Evolutionary conservation across 2,797 vertebrate species (phyloP).

Genomic region (Schizothorax lantsangensis): DNA sequence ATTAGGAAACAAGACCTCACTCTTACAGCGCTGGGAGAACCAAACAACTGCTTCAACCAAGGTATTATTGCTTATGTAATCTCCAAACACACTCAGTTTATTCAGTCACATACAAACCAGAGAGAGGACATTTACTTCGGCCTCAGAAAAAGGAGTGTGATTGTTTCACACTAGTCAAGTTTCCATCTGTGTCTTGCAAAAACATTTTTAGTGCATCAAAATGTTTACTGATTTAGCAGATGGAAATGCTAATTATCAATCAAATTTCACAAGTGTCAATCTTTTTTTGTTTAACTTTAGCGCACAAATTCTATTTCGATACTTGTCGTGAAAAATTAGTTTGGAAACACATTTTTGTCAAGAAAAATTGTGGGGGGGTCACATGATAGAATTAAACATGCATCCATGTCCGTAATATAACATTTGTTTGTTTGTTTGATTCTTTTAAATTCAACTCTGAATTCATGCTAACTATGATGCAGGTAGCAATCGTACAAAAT

Average conservation of each 20-base stretch:
- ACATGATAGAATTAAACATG: background rate
- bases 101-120: background rate
- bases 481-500: background rate
- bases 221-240: background rate
- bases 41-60: constrained; percentile 66
- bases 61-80: constrained; percentile 52
- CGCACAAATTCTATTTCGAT: background rate
- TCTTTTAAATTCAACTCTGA: background rate
- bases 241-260: background rate
- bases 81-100: background rate
- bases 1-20: constrained; percentile 65
- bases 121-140: background rate
- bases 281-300: background rate
- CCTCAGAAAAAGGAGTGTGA: background rate
- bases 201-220: background rate
- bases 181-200: background rate
- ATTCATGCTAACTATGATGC: background rate
- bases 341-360: background rate
- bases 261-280: background rate
- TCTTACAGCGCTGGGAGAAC: constrained; percentile 69
- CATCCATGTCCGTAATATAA: background rate
- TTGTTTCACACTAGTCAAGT: background rate
- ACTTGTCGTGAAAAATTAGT: background rate
- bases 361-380: background rate
- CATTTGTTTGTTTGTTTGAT: background rate